These are phyloP conservation scores for Dendrophyllia cribrosa DNA, from an alignment of 64 coral and sea anemone species.

Conservation along the genomic window DNA sequence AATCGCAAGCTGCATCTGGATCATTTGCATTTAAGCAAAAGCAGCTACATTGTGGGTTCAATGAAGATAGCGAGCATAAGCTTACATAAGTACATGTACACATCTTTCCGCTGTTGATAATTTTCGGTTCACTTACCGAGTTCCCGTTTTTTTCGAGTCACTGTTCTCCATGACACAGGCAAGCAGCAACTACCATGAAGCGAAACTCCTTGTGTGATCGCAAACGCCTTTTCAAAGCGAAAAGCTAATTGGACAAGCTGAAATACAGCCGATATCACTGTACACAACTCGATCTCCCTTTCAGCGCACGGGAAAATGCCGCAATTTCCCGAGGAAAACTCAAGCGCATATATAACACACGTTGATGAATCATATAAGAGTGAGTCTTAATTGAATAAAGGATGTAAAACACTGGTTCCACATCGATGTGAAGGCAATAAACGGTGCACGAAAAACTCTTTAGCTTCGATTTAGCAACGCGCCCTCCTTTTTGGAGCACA, in stretches of 20 bases:
- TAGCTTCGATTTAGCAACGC: conserved; percentile 34
- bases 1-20: not conserved
- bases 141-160: conserved; percentile 46
- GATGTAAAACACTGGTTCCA: conserved; percentile 2
- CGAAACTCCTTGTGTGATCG: not conserved
- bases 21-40: not conserved
- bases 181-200: conserved; percentile 27
- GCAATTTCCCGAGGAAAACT: not conserved
- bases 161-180: conserved; percentile 10
- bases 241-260: not conserved
- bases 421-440: conserved; percentile 10
- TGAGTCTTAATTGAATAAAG: not conserved
- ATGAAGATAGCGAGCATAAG: no score
- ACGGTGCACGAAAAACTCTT: not conserved
- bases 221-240: not conserved
- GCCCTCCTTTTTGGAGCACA: not conserved
- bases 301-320: not conserved
- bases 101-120: not conserved
- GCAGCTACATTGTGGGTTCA: not conserved
- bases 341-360: not conserved
- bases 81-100: no score
- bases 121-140: conserved; percentile 18
- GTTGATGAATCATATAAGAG: not conserved
- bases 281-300: not conserved
- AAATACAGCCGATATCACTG: not conserved